Base-by-base conservation (phyloP, 2,113 vertebrate genomes). In the Plecturocebus donacophilus region DNA sequence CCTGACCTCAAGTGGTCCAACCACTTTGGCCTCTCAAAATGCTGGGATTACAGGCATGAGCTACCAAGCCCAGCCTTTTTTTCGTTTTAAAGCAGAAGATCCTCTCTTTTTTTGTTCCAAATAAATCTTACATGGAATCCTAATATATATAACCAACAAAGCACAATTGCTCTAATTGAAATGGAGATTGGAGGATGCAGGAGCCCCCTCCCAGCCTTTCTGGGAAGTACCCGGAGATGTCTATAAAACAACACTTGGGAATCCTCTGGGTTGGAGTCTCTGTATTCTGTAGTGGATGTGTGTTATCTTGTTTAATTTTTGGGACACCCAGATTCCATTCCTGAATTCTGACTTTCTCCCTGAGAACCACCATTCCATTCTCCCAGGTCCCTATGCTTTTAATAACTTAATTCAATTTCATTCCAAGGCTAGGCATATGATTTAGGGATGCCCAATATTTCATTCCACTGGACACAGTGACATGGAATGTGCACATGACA, bases 401-500 rank as follows among this genome's bases (percentile, higher is more conserved):
- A 40, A 86, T 54, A 81, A 81, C 12, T 91, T 95, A 80, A 79
- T 93, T 85, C 19, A 49, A 11, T n/a, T 27, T 40, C 9, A 38
- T 81, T 92, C 90, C 66, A n/a, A 25, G 47, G 47, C 8, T 10
- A 35, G 85, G 25, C 27, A 14, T 42, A 52, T 25, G 75, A 61
- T 42, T 52, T 20, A 85, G 61, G 11, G 3, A 30, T 38, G 54
- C 58, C 66, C 32, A 68, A 54, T 27, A 30, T 47, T 76, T 27
- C 38, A 47, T 45, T 11, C 17, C 81, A 13, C 58, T 73, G 56
- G 76, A 52, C 17, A 27, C 19, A 87, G 30, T 42, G 84, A 84
- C 32, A 80, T n/a, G 42, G 40, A 94, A 73, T 25, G 45, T 52
- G 35, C 66, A 56, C 56, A 14, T 56, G 70, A 90, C 84, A n/a